Evolutionary conservation across 2,797 vertebrate species (phyloP), one percentile per base, ranked within the genome.

Genomic region (Danio tinwini): DNA sequence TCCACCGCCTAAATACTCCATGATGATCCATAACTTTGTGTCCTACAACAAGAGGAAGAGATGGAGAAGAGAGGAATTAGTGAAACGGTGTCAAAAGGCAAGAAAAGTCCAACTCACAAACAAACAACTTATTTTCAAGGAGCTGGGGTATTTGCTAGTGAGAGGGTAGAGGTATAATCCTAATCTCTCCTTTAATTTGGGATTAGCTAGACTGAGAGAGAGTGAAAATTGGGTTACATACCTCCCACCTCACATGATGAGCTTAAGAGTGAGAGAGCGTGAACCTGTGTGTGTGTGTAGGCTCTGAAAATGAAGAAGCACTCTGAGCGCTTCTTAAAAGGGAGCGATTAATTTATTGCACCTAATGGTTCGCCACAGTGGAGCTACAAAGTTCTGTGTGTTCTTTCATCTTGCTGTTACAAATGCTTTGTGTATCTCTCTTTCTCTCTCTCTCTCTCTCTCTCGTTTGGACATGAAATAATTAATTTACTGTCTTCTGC

Each of bases 1-100:
- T 86, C 98, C 98, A 80, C 98, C 98, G 1, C 98, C 98, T 44
- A 99, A 92, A 85, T 99, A 99, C 88, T 99, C 98, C 97, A 99
- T 99, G 85, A 99, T 98, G 89, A 99, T 99, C 98, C 98, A 99
- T 88, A 99, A 89, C 89, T 99, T 99, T 59, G 97, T 96, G 89
- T 97, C 97, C 98, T 99, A 88, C 12, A 90, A 84, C 29, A 58
- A 83, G 21, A 83, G 55, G 81, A n/a, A 70, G 49, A 80, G n/a
- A 19, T 12, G 45, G 21, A 21, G 21, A 21, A 21, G 21, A 53
- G n/a, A 49, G 50, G 39, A 69, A 76, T 55, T 44, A 5, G 19
- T n/a, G 12, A 76, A 21, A 61, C 5, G 17, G 9, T 3, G 17
- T 17, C 5, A 3, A 71, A 65, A 53, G 10, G 39, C 0, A 12